These are phyloP conservation scores for Pseudopleuronectes americanus DNA, from an alignment of 2,797 vertebrate species.

Conservation along the genomic window DNA sequence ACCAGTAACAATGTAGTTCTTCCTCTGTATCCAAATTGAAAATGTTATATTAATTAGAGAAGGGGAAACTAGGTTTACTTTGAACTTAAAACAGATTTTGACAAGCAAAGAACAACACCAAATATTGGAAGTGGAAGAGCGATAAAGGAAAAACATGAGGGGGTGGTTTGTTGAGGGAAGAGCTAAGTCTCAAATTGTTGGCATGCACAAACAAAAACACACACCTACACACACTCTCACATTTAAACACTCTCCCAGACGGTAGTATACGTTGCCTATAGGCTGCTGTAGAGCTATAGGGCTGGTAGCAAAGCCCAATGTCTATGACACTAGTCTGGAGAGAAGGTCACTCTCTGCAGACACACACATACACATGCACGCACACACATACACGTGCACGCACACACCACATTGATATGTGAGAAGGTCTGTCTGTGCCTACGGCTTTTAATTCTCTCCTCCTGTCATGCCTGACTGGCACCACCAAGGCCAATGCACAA, in stretches of 20 bases:
- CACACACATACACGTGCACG: conserved; percentile 33
- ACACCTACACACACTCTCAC: conserved; percentile 22
- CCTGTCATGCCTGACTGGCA: conserved; percentile 76
- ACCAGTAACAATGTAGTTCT: not conserved
- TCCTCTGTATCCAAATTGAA: not conserved
- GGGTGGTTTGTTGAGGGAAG: conserved; percentile 15
- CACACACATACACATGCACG: conserved; percentile 18
- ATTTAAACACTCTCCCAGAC: conserved; percentile 56
- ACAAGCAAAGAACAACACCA: conserved; percentile 9
- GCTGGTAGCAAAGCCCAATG: conserved; percentile 63
- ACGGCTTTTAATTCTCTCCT: conserved; percentile 74
- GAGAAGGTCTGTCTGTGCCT: conserved; percentile 70
- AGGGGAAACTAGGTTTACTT: not conserved
- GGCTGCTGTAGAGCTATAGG: conserved; percentile 63
- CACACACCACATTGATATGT: conserved; percentile 52
- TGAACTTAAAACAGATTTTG: conserved; percentile 7
- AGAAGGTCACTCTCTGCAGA: conserved; percentile 68
- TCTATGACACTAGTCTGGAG: conserved; percentile 65
- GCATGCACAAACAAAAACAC: not conserved
- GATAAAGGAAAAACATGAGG: conserved; percentile 4
- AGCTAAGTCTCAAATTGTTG: conserved; percentile 18
- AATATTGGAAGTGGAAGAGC: conserved; percentile 3
- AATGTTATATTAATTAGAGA: not conserved
- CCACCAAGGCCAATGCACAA: conserved; percentile 50
- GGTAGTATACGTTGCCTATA: conserved; percentile 41